Percentiles rank a stretch among this genome's conserved stretches.
Evolutionary conservation across 2,797 vertebrate species (phyloP).

Genomic region (Emydoidea blandingii): DNA sequence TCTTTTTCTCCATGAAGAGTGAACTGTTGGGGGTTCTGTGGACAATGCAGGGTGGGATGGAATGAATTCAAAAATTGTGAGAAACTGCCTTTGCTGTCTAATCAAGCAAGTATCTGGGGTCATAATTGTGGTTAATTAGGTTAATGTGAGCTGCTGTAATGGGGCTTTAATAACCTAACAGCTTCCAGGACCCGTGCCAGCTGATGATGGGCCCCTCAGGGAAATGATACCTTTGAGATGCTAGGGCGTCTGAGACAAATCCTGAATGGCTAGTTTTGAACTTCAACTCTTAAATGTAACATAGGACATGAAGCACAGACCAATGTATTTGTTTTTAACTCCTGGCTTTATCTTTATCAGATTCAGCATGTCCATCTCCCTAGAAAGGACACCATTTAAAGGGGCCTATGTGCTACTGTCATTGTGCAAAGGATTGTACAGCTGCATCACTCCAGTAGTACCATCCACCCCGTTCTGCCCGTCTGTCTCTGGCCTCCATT

Average conservation of each 20-base stretch:
- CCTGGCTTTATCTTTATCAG: neutral
- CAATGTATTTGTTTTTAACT: neutral
- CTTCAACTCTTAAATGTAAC: neutral
- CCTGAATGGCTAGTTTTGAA: neutral
- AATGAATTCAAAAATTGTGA: neutral
- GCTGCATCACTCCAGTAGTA: neutral
- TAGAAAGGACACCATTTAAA: neutral
- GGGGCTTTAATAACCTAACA: neutral
- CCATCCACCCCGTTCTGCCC: neutral
- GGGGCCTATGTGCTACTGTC: neutral
- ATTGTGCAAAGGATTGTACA: neutral
- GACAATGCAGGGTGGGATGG: neutral
- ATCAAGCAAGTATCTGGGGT: neutral
- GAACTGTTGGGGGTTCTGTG: neutral
- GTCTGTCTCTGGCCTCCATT: neutral
- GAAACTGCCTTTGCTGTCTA: neutral
- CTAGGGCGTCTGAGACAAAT: neutral
- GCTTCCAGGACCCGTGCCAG: neutral
- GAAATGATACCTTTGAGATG: neutral
- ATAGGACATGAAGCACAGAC: neutral
- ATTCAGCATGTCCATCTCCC: neutral
- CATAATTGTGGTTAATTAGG: conserved; percentile 7
- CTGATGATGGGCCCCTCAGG: neutral
- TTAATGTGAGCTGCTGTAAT: neutral
- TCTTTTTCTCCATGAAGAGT: neutral